Conservation (phyloP, 2,888 invertebrate species). For the Cremastinae sp. region DNA sequence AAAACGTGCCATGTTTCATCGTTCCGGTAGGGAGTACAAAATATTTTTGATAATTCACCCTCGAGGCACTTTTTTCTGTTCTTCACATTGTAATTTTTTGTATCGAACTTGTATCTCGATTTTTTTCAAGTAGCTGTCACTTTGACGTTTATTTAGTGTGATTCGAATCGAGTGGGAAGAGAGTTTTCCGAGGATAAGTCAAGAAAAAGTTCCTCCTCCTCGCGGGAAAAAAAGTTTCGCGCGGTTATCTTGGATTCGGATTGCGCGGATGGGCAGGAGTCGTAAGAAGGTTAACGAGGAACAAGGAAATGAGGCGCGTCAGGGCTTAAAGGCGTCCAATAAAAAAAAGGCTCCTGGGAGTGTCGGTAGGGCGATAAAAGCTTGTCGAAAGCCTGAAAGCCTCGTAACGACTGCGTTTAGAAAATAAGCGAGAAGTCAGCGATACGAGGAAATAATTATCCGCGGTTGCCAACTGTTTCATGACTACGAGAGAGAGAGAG, state of each 20-base stretch:
- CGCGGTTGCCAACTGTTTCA: conserved; percentile 41
- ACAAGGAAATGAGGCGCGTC: no score
- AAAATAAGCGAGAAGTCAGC: conserved; percentile 11
- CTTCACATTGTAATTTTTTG: no score
- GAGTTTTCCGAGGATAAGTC: no score
- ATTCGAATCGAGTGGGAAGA: conserved; percentile 38
- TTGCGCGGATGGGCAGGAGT: no score
- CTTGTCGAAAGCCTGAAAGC: conserved; percentile 34
- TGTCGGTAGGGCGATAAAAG: conserved; percentile 46
- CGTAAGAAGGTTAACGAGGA: no score
- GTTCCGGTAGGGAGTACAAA: conserved; percentile 59
- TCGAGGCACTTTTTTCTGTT: conserved; percentile 15
- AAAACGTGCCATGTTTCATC: conserved; percentile 66
- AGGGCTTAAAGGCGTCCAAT: no score
- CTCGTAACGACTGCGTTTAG: conserved; percentile 50
- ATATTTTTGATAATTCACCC: conserved; percentile 46
- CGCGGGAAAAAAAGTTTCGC: no score
- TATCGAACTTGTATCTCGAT: no score
- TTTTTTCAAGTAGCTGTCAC: not conserved
- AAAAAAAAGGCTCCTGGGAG: conserved; percentile 18
- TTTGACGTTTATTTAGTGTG: conserved; percentile 27
- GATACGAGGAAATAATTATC: not conserved
- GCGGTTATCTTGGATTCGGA: no score
- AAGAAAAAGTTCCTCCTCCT: no score
- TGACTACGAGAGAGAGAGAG: conserved; percentile 19